Evolutionary conservation across 2,797 vertebrate genomes (phyloP).

Genomic region (Morus bassanus): DNA sequence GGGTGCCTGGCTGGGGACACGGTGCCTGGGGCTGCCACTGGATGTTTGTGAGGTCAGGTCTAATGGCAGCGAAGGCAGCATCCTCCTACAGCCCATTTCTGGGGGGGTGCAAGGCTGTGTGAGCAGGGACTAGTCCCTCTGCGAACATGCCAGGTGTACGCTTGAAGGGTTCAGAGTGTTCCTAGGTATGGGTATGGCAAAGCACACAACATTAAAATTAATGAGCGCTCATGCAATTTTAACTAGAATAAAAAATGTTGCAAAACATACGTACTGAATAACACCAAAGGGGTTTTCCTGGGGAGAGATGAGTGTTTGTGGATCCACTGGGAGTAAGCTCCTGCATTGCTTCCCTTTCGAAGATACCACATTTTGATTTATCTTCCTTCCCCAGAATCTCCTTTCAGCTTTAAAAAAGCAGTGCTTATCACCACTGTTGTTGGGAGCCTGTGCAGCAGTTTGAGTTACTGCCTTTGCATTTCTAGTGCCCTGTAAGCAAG

Average conservation of each 20-base stretch:
- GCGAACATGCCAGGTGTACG: rapidly evolving
- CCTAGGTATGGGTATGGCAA: neutral
- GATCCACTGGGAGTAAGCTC: neutral
- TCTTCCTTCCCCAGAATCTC: neutral
- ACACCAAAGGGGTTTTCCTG: neutral
- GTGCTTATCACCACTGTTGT: neutral
- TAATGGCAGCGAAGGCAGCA: rapidly evolving
- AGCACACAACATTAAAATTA: neutral
- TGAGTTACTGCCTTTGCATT: slow-evolving; percentile 13
- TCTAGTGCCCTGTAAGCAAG: neutral
- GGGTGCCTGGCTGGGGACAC: rapidly evolving
- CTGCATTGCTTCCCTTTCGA: neutral
- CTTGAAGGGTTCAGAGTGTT: neutral
- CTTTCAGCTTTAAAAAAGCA: slow-evolving; percentile 18
- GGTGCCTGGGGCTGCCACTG: neutral
- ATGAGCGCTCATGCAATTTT: neutral
- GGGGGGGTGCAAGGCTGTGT: neutral
- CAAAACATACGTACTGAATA: neutral
- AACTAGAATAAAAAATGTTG: neutral
- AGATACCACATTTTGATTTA: slow-evolving; percentile 1
- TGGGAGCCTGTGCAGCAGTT: neutral
- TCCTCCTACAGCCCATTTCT: neutral
- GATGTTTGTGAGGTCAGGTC: neutral
- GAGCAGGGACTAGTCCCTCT: neutral
- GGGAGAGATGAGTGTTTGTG: neutral